Percentiles rank a stretch among this genome's conserved stretches.
These are phyloP conservation scores for Cataglyphis albicans DNA, from an alignment of 2,888 invertebrate genomes.

Conservation along the genomic window DNA sequence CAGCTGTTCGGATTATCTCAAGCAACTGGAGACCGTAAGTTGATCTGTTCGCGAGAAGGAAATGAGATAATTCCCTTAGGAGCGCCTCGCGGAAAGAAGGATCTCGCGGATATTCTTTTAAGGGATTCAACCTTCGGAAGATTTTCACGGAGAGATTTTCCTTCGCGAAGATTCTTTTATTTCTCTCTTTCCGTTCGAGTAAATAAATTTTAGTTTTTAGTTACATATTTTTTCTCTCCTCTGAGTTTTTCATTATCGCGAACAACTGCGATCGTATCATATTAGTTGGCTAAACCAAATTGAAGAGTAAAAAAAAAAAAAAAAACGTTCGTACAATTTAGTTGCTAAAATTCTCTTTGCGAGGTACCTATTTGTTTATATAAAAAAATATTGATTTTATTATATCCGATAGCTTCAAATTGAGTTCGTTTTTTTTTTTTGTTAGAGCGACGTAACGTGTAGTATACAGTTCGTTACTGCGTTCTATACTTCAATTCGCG, in stretches of 20 bases:
- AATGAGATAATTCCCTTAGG: not conserved
- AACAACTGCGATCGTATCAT: not conserved
- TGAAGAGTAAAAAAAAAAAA: not conserved
- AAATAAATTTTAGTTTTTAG: constrained; percentile 4
- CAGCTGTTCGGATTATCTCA: constrained; percentile 94
- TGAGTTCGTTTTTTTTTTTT: not conserved
- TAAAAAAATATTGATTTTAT: constrained; percentile 9
- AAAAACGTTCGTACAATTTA: not conserved
- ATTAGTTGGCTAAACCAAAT: not conserved
- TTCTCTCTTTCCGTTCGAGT: not conserved
- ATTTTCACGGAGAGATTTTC: not conserved
- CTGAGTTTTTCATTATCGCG: not conserved
- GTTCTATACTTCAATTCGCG: not conserved
- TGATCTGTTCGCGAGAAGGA: not conserved
- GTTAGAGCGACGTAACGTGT: not conserved
- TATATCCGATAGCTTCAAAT: not conserved
- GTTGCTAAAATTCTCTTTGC: not conserved
- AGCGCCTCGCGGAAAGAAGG: not conserved
- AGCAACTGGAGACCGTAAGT: constrained; percentile 96
- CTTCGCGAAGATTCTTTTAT: not conserved
- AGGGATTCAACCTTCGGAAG: not conserved
- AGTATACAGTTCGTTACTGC: not conserved
- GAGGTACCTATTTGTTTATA: not conserved
- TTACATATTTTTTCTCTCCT: not conserved
- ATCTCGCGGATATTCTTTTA: constrained; percentile 9